A percentile compares a stretch with the other conserved stretches of the same genome.
Evolutionary conservation across 2,888 invertebrate genomes (phyloP).

Genomic region (Zaprionus bogoriensis): DNA sequence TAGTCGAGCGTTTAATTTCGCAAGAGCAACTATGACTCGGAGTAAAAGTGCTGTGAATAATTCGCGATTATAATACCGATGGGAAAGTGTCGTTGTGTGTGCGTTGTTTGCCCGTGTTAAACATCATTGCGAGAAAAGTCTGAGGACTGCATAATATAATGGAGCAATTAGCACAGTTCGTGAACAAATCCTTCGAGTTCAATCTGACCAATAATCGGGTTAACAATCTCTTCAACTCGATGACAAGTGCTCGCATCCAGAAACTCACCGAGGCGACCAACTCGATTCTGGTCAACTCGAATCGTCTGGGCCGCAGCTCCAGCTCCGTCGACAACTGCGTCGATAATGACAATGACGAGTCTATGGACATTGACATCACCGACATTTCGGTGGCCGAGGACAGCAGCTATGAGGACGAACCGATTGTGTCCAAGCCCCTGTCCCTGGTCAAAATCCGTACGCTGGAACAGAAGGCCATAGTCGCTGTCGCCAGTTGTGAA

Average conservation of each 20-base stretch:
- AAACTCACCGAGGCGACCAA: conserved; percentile 57
- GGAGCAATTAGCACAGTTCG: conserved; percentile 96
- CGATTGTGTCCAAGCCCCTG: conserved; percentile 58
- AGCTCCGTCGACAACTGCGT: conserved; percentile 57
- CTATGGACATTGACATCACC: conserved; percentile 83
- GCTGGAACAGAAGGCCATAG: conserved; percentile 34
- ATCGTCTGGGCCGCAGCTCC: conserved; percentile 41
- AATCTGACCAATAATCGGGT: conserved; percentile 82
- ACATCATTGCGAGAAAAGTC: no score
- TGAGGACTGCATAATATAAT: conserved; percentile 82
- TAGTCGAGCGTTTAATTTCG: conserved; percentile 64
- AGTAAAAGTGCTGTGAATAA: conserved; percentile 42
- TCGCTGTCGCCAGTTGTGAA: conserved; percentile 34
- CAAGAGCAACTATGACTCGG: conserved; percentile 64
- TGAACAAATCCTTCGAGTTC: conserved; percentile 92
- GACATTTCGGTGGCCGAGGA: conserved; percentile 80
- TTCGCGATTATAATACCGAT: conserved; percentile 13
- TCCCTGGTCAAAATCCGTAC: conserved; percentile 69
- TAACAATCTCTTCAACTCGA: conserved; percentile 79
- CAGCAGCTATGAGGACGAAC: conserved; percentile 38
- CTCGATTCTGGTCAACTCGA: conserved; percentile 46
- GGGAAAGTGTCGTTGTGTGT: conserved; percentile 3
- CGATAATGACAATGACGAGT: conserved; percentile 81
- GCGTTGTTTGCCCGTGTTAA: not conserved
- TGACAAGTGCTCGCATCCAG: conserved; percentile 70